A percentile compares a stretch with the other conserved stretches of the same genome.
Conservation (phyloP, 2,888 invertebrate species). For the Drosophila kanekoi region DNA sequence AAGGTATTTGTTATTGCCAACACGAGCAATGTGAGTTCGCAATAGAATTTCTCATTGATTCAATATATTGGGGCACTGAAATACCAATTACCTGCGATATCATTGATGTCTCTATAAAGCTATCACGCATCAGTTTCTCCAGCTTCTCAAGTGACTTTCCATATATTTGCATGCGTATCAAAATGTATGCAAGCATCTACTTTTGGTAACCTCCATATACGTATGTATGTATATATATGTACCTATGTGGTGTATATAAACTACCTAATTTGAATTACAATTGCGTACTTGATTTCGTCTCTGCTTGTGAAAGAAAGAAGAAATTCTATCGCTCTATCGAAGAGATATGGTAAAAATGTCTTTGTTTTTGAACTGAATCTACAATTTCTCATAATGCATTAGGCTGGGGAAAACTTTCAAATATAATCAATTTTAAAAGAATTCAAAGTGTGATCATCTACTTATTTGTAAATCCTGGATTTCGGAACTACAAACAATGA, state of each 20-base stretch:
- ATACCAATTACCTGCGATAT: background rate
- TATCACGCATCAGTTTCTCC: background rate
- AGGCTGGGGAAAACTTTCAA: background rate
- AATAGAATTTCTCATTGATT: background rate
- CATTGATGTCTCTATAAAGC: background rate
- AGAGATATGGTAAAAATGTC: background rate
- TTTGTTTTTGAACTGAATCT: background rate
- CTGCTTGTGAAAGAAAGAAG: background rate
- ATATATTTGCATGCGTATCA: background rate
- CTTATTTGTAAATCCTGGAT: background rate
- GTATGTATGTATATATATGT: too few species aligned
- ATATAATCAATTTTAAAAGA: background rate
- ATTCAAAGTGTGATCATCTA: background rate
- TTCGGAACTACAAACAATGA: background rate
- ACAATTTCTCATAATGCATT: background rate
- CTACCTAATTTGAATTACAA: background rate
- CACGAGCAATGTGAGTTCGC: conserved; percentile 2
- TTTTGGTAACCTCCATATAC: conserved; percentile 1
- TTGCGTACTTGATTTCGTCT: conserved; percentile 15
- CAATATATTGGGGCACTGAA: too few species aligned
- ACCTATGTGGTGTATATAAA: background rate
- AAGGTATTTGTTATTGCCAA: conserved; percentile 2
- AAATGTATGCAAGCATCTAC: background rate
- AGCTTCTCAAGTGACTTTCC: background rate
- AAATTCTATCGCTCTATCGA: background rate